Percentiles rank a stretch among this genome's conserved stretches.
These are phyloP conservation scores for Baryphthengus martii DNA, from an alignment of 2,113 vertebrate species.

Conservation along the genomic window DNA sequence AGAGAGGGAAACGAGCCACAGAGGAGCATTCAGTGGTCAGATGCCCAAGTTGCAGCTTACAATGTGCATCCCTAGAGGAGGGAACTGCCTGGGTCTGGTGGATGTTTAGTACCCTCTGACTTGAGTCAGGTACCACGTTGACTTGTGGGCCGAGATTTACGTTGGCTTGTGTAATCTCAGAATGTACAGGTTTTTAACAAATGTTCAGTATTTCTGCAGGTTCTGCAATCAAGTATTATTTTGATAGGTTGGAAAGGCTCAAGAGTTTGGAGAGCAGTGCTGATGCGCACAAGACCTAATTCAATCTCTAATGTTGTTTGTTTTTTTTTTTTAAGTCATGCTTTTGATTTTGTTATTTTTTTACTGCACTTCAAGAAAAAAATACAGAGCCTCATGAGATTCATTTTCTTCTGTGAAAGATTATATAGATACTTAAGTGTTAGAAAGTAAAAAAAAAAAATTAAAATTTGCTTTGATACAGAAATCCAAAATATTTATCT, in stretches of 20 bases:
- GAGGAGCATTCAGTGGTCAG: neutral
- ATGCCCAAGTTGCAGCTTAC: neutral
- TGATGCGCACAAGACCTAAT: neutral
- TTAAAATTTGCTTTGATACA: constrained; percentile 29
- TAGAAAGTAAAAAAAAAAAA: neutral
- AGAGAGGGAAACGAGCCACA: neutral
- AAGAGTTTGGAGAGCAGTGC: neutral
- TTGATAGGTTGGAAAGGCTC: neutral
- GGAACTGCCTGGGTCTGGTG: neutral
- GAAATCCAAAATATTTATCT: constrained; percentile 40
- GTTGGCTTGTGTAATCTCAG: neutral
- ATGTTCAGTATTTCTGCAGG: constrained; percentile 30
- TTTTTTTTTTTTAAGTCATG: no score
- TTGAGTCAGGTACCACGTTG: neutral
- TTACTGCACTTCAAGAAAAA: neutral
- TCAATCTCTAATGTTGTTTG: neutral
- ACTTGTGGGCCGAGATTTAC: neutral
- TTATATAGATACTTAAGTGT: neutral
- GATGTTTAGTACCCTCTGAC: neutral
- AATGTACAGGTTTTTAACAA: constrained; percentile 4
- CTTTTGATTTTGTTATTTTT: neutral
- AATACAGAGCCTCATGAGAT: neutral
- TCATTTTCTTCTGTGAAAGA: constrained; percentile 4
- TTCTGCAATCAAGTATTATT: constrained; percentile 14
- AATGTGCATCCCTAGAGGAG: neutral